Percentiles rank a stretch among this genome's conserved stretches.
Conservation (phyloP, 2,113 vertebrate species). For the Pedetes capensis region DNA sequence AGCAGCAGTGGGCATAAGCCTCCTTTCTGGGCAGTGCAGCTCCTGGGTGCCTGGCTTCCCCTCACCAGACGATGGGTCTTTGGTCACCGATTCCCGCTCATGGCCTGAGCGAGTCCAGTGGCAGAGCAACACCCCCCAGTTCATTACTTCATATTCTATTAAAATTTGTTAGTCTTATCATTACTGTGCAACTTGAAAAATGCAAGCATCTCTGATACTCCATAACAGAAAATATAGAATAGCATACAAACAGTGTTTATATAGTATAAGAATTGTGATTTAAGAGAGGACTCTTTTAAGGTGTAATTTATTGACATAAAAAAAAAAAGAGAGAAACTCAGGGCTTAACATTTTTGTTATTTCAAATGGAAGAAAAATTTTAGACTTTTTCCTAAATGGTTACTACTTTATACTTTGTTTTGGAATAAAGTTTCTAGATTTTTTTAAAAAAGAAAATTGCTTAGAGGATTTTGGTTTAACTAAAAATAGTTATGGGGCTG, state of each 20-base stretch:
- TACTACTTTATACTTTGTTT: background rate
- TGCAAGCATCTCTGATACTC: background rate
- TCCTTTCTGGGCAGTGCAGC: too few relatives aligned
- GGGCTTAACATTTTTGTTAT: conserved; percentile 19
- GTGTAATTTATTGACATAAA: background rate
- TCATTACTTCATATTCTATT: background rate
- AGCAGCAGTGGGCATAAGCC: too few relatives aligned
- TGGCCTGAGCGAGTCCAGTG: too few relatives aligned
- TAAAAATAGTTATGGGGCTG: background rate
- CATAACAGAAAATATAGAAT: background rate
- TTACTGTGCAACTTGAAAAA: background rate
- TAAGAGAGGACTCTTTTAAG: background rate
- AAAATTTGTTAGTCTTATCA: background rate
- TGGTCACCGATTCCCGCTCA: too few relatives aligned
- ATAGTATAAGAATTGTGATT: background rate
- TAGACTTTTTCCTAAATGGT: background rate
- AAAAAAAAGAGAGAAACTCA: background rate
- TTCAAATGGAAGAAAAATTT: background rate
- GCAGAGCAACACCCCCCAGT: too few relatives aligned
- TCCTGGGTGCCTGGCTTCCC: too few relatives aligned
- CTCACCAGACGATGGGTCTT: too few relatives aligned
- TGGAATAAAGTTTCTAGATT: background rate
- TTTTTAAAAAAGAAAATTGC: conserved; percentile 35
- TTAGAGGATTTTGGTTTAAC: conserved; percentile 36
- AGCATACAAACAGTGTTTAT: background rate